These are phyloP conservation scores for Octomys mimax DNA, from an alignment of 2,797 vertebrate genomes.

Conservation along the genomic window DNA sequence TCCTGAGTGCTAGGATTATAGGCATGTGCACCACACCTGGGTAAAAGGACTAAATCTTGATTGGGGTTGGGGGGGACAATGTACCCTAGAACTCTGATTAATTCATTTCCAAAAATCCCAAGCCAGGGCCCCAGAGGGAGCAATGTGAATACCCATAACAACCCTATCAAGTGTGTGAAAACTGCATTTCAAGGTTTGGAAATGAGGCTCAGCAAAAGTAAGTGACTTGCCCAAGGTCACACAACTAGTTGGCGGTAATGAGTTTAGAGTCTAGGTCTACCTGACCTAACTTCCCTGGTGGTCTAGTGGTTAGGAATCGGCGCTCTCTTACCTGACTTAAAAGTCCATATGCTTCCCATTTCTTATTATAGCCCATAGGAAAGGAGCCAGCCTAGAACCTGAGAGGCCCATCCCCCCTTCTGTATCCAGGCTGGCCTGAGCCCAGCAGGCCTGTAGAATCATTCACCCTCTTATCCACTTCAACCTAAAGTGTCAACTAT, in stretches of 20 bases:
- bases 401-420: slow-evolving; percentile 47
- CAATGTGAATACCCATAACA: slow-evolving; percentile 13
- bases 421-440: slow-evolving; percentile 56
- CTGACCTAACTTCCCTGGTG: slow-evolving; percentile 26
- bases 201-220: slow-evolving; percentile 67
- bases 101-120: slow-evolving; percentile 47
- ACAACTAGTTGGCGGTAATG: slow-evolving; percentile 81
- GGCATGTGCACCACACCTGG: not conserved
- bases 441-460: slow-evolving; percentile 68
- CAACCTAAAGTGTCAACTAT: slow-evolving; percentile 55
- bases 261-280: slow-evolving; percentile 70
- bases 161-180: slow-evolving; percentile 8
- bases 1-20: not conserved
- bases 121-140: slow-evolving; percentile 32
- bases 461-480: slow-evolving; percentile 75
- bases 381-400: slow-evolving; percentile 65
- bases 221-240: slow-evolving; percentile 83
- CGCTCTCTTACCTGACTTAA: slow-evolving; percentile 38
- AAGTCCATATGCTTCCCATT: slow-evolving; percentile 45
- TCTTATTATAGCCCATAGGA: slow-evolving; percentile 57
- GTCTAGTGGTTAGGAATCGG: no score
- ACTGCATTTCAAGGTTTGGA: slow-evolving; percentile 45
- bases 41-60: slow-evolving; percentile 50
- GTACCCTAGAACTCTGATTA: slow-evolving; percentile 38
- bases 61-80: slow-evolving; percentile 4